Evolutionary conservation across 2,797 vertebrate species (phyloP).

Genomic region (Hippoglossus hippoglossus): DNA sequence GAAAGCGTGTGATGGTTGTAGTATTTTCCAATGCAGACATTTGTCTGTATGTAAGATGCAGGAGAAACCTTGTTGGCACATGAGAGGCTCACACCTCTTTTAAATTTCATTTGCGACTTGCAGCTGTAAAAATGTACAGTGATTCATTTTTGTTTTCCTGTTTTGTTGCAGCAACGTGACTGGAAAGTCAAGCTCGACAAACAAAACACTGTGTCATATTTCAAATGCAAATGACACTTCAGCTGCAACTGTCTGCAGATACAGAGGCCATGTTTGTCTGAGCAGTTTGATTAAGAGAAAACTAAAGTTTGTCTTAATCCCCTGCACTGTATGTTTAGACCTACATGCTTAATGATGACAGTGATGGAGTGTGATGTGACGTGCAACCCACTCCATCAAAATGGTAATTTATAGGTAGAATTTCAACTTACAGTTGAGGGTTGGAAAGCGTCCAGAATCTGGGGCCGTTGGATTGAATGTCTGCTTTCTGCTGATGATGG

Average conservation of each 20-base stretch:
- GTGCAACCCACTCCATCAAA: neutral
- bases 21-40: slow-evolving; percentile 16
- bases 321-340: neutral
- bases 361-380: neutral
- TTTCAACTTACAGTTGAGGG: slow-evolving; percentile 1
- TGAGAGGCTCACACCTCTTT: slow-evolving; percentile 5
- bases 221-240: slow-evolving; percentile 27
- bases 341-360: neutral
- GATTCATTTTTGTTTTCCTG: slow-evolving; percentile 28
- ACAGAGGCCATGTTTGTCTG: neutral
- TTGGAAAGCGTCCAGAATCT: slow-evolving; percentile 30
- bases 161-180: slow-evolving; percentile 10
- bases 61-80: slow-evolving; percentile 26
- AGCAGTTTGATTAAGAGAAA: neutral
- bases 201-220: slow-evolving; percentile 7
- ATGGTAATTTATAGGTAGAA: neutral
- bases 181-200: slow-evolving; percentile 12
- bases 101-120: slow-evolving; percentile 17
- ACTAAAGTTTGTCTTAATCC: neutral
- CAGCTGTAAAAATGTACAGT: slow-evolving; percentile 11
- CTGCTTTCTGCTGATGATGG: slow-evolving; percentile 24
- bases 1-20: slow-evolving; percentile 27
- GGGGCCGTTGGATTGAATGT: slow-evolving; percentile 16
- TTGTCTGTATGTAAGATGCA: neutral
- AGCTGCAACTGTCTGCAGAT: neutral